Base-by-base conservation (phyloP, 2,113 vertebrate genomes). In the Charadrius vociferus region DNA sequence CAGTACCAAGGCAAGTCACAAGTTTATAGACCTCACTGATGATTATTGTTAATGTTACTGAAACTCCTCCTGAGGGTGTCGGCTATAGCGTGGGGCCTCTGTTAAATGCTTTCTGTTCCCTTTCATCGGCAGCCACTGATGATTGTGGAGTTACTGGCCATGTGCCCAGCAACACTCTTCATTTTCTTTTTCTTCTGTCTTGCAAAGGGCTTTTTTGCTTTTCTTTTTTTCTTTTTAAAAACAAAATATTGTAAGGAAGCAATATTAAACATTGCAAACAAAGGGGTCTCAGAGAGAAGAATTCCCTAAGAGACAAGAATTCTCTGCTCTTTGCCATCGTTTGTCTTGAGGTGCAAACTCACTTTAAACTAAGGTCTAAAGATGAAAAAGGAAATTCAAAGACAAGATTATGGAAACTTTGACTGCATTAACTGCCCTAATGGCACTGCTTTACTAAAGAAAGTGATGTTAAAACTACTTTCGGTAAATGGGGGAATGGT, bases 1-100 rank as follows among this genome's bases (percentile, higher is more conserved):
- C 94, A 99, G 99, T 92, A 99, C 99, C 84, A 99, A 99, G 99
- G 99, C 99, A 81, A 97, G 92, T 5, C 32, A 1, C 9, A 6
- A 3, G 22, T 21, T 27, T 4, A 1, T 24, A 14, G 27, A n/a
- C 41, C 36, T 73, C 21, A 6, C 47, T 58, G 20, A 5, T 58
- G 24, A 24, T 45, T 3, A 26, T 29, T 26, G 14, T 14, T 49
- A 9, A 5, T 50, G 10, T 22, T 36, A 4, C 61, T 13, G 15
- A 22, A 72, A 1, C 8, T 16, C 32, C 21, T 53, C 41, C 66
- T 20, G 30, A 14, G 1, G 14, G 52, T 3, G 18, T 8, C 71
- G n/a, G 2, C 41, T 72, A 1, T 6, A 22, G 3, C 13, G 1
- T 4, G 17, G 7, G 3, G 12, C 39, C 39, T 32, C 52, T 20